Conservation (phyloP, 2,113 vertebrate species). For the Falco punctatus region DNA sequence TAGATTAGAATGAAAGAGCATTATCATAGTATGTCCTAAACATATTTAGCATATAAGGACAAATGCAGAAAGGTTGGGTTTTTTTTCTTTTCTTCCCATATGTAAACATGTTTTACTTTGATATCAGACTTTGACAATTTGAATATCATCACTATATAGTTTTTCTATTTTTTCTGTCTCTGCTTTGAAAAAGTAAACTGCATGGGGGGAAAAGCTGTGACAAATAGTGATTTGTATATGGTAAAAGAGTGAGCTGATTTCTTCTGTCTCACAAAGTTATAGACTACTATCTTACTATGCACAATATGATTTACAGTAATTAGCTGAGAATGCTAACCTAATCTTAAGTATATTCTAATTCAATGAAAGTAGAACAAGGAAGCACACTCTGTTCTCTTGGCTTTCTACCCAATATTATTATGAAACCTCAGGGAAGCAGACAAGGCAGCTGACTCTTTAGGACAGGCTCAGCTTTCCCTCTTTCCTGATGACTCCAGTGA, state of each 20-base stretch:
- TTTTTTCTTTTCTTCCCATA: background rate
- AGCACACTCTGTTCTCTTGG: background rate
- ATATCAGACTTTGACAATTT: background rate
- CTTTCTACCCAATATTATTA: background rate
- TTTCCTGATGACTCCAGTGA: background rate
- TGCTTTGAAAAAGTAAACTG: background rate
- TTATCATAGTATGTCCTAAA: accelerated
- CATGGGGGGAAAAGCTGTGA: accelerated
- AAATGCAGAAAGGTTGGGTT: background rate
- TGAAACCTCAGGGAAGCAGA: background rate
- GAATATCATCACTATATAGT: background rate
- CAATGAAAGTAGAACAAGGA: background rate
- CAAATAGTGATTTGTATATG: background rate
- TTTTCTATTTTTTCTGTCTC: background rate
- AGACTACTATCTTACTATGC: background rate
- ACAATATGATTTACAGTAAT: background rate
- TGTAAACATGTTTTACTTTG: background rate
- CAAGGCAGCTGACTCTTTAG: background rate
- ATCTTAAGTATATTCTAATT: background rate
- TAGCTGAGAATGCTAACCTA: background rate
- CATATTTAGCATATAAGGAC: accelerated
- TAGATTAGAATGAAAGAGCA: accelerated
- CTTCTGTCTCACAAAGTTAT: background rate
- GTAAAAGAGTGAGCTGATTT: background rate
- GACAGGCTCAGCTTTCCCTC: background rate